Evolutionary conservation across 2,888 invertebrate species (phyloP).

Genomic region (Dryadula phaetusa): DNA sequence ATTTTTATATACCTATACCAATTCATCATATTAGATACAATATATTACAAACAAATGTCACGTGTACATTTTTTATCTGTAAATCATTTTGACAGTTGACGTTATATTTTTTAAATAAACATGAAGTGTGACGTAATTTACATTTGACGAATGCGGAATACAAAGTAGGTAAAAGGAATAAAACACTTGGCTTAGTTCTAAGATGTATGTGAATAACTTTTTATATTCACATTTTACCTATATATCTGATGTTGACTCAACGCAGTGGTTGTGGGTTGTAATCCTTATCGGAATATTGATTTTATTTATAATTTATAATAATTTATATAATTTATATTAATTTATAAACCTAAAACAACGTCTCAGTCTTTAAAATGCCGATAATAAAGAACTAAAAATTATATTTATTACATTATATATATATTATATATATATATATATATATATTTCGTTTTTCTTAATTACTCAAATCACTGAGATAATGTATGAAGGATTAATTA

Average conservation of each 20-base stretch:
- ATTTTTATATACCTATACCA: neutral
- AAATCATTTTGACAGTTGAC: slow-evolving; percentile 24
- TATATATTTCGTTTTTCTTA: too few relatives aligned
- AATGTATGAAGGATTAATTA: too few relatives aligned
- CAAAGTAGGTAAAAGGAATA: slow-evolving; percentile 16
- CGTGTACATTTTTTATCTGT: slow-evolving; percentile 18
- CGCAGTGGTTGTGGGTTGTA: too few relatives aligned
- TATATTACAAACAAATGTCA: slow-evolving; percentile 2
- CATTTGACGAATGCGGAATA: slow-evolving; percentile 11
- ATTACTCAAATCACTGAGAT: too few relatives aligned
- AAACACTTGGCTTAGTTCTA: neutral
- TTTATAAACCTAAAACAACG: too few relatives aligned
- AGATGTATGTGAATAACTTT: slow-evolving; percentile 3
- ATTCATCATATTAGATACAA: slow-evolving; percentile 1
- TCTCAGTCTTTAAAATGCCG: too few relatives aligned
- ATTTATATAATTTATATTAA: too few relatives aligned
- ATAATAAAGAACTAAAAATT: too few relatives aligned
- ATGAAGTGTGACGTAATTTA: slow-evolving; percentile 20
- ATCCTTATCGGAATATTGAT: neutral
- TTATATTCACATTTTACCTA: too few relatives aligned
- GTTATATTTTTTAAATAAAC: slow-evolving; percentile 16
- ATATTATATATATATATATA: too few relatives aligned
- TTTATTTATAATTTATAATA: neutral
- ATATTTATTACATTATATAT: too few relatives aligned
- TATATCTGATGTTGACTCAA: too few relatives aligned